These are phyloP conservation scores for Galemys pyrenaicus DNA, from an alignment of 2,113 vertebrate genomes.

Conservation along the genomic window DNA sequence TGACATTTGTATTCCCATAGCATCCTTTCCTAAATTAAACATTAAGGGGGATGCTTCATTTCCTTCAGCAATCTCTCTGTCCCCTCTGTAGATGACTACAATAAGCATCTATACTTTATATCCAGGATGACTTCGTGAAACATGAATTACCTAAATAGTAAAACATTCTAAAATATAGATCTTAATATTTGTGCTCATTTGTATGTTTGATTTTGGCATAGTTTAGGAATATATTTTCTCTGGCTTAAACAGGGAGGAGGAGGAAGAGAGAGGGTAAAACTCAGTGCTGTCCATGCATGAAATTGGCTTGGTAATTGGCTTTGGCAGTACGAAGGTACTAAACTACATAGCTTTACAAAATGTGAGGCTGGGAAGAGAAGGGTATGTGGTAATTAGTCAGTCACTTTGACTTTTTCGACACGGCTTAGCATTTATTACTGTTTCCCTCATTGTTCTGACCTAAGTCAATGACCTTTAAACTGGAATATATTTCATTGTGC, in stretches of 20 bases:
- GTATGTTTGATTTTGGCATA: constrained; percentile 67
- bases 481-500: constrained; percentile 57
- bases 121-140: not conserved
- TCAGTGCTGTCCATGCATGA: constrained; percentile 72
- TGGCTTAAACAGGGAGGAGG: constrained; percentile 31
- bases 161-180: constrained; percentile 23
- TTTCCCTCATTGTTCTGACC: constrained; percentile 73
- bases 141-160: not conserved
- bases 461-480: constrained; percentile 77
- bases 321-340: constrained; percentile 65
- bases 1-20: not conserved
- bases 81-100: not conserved
- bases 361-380: constrained; percentile 58
- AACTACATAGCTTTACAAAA: constrained; percentile 65
- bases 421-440: constrained; percentile 75
- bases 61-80: not conserved
- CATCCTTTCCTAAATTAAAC: not conserved
- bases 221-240: constrained; percentile 63
- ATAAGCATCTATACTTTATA: not conserved
- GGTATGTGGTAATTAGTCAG: constrained; percentile 69
- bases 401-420: constrained; percentile 70
- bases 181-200: constrained; percentile 31
- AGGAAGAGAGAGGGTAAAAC: constrained; percentile 57
- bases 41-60: not conserved
- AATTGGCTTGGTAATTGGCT: constrained; percentile 80